These are phyloP conservation scores for Bubalus kerabau DNA, from an alignment of 2,113 vertebrate genomes.

Conservation along the genomic window DNA sequence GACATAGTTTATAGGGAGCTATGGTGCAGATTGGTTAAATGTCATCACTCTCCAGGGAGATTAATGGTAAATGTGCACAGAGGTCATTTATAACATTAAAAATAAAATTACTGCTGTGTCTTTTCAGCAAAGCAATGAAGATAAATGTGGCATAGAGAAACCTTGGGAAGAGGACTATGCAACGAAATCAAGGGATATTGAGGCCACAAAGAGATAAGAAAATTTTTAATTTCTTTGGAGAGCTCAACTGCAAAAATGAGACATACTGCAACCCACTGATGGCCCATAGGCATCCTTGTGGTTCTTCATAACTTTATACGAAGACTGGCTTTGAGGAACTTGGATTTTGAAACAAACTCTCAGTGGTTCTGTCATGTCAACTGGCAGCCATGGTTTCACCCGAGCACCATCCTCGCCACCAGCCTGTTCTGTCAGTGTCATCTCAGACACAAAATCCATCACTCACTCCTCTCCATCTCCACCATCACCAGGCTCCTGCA, in stretches of 20 bases:
- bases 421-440: neutral
- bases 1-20: constrained; percentile 20
- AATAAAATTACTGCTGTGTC: constrained; percentile 67
- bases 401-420: fast-evolving
- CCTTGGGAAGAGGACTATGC: constrained; percentile 57
- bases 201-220: constrained; percentile 40
- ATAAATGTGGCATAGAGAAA: constrained; percentile 69
- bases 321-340: neutral
- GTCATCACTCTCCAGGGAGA: constrained; percentile 63
- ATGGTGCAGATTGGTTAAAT: constrained; percentile 53
- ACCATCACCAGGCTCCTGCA: neutral
- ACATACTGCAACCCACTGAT: neutral
- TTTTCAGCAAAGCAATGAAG: constrained; percentile 72
- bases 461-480: neutral
- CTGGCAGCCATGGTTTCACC: neutral
- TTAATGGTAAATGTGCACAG: constrained; percentile 64
- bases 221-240: constrained; percentile 42
- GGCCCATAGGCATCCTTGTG: neutral
- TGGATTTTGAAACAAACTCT: neutral
- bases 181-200: constrained; percentile 54
- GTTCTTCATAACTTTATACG: neutral
- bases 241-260: constrained; percentile 7
- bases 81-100: constrained; percentile 71
- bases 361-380: neutral
- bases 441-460: neutral